A percentile compares a stretch with the other conserved stretches of the same genome.
Evolutionary conservation across 1,140 invertebrate genomes (phyloP).

Genomic region (Nasonia giraulti): DNA sequence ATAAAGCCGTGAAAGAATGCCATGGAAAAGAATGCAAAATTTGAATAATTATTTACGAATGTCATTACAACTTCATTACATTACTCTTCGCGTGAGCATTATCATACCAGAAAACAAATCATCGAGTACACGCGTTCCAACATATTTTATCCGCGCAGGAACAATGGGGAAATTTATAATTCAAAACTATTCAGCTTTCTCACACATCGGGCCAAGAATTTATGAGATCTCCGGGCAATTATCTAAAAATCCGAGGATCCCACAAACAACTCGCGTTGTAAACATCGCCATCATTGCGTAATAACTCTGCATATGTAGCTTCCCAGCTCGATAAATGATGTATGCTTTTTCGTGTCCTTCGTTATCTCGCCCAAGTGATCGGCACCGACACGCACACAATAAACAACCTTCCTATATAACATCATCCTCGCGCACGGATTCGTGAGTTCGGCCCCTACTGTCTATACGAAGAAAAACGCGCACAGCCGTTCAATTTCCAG

Average conservation of each 20-base stretch:
- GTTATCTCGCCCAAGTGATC: constrained; percentile 26
- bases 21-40: not conserved
- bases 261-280: not conserved
- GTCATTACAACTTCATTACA: not conserved
- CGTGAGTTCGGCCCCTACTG: not conserved
- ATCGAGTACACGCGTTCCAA: not conserved
- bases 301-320: not conserved
- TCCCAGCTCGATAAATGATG: constrained; percentile 13
- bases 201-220: not conserved
- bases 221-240: not conserved
- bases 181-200: not conserved
- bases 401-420: not conserved
- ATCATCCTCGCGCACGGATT: constrained; percentile 8
- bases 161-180: not conserved
- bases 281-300: not conserved
- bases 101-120: not conserved
- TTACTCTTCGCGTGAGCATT: not conserved
- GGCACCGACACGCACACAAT: not conserved
- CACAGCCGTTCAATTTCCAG: not conserved
- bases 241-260: not conserved
- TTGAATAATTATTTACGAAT: not conserved
- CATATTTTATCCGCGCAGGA: not conserved
- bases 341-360: constrained; percentile 4
- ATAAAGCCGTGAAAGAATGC: not conserved
- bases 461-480: not conserved